Percentiles rank a stretch among this genome's conserved stretches.
These are phyloP conservation scores for Nephila pilipes DNA, from an alignment of 1,140 invertebrate species.

Conservation along the genomic window DNA sequence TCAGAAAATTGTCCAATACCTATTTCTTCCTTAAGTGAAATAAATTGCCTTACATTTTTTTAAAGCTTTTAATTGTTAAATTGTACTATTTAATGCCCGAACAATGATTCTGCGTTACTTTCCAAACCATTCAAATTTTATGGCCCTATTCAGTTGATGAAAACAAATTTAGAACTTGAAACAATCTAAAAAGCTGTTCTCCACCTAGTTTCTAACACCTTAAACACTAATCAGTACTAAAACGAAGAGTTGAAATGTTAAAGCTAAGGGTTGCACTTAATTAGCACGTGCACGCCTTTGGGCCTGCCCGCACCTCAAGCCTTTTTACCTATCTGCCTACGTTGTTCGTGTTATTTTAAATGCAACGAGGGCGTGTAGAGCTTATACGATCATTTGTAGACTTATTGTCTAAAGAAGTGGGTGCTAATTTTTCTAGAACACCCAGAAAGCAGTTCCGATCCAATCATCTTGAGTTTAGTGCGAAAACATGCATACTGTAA, in stretches of 20 bases:
- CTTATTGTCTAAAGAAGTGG: constrained; percentile 67
- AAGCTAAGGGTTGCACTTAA: constrained; percentile 41
- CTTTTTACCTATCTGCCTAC: constrained; percentile 50
- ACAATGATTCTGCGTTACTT: too few relatives aligned
- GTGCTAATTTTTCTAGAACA: constrained; percentile 75
- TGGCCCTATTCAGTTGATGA: too few relatives aligned
- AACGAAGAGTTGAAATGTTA: constrained; percentile 63
- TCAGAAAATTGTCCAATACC: too few relatives aligned
- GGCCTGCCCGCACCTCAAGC: neutral
- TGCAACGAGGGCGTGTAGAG: constrained; percentile 37
- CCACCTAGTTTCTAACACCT: constrained; percentile 22
- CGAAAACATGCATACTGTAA: neutral
- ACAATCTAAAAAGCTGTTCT: neutral
- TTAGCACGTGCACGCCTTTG: constrained; percentile 49
- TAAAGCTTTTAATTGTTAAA: too few relatives aligned
- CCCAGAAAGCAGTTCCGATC: constrained; percentile 32
- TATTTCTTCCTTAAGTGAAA: too few relatives aligned
- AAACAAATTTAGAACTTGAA: too few relatives aligned
- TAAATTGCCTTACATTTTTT: too few relatives aligned
- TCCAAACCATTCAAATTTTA: too few relatives aligned
- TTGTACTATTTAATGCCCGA: too few relatives aligned
- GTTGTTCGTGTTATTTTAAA: constrained; percentile 49
- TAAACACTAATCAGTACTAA: constrained; percentile 46
- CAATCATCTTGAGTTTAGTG: neutral
- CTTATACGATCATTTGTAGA: constrained; percentile 48